A percentile compares a stretch with the other conserved stretches of the same genome.
Evolutionary conservation across 2,113 vertebrate species (phyloP).

Genomic region (Lepisosteus oculatus): DNA sequence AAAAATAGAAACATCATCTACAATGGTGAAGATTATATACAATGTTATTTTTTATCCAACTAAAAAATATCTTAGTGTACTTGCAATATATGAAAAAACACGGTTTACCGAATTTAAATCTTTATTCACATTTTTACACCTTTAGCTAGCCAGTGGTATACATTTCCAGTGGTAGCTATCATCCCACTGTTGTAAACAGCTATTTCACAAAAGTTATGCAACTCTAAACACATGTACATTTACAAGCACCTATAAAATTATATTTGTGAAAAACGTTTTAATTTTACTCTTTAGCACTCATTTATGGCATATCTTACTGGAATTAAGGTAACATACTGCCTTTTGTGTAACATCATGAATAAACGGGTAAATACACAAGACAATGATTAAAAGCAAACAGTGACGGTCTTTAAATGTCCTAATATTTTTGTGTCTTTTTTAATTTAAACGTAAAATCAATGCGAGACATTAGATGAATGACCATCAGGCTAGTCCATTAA

Average conservation of each 20-base stretch:
- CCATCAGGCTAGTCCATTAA: neutral
- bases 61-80: conserved; percentile 15
- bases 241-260: conserved; percentile 8
- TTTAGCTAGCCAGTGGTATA: conserved; percentile 13
- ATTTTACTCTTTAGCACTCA: neutral
- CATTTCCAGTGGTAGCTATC: neutral
- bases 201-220: neutral
- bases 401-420: neutral
- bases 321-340: neutral
- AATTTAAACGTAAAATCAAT: no score
- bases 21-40: conserved; percentile 34
- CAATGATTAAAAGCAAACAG: conserved; percentile 8
- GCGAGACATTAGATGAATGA: no score
- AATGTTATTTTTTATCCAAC: conserved; percentile 38
- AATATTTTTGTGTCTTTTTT: neutral
- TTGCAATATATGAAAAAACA: neutral
- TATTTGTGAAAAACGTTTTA: neutral
- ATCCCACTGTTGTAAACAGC: neutral
- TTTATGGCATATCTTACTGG: conserved; percentile 14
- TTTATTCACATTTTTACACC: conserved; percentile 54
- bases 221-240: neutral
- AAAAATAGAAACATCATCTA: conserved; percentile 53
- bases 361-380: conserved; percentile 2
- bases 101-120: conserved; percentile 4
- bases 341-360: neutral